Evolutionary conservation across 2,888 invertebrate genomes (phyloP).

Genomic region (Tetropium fuscum): DNA sequence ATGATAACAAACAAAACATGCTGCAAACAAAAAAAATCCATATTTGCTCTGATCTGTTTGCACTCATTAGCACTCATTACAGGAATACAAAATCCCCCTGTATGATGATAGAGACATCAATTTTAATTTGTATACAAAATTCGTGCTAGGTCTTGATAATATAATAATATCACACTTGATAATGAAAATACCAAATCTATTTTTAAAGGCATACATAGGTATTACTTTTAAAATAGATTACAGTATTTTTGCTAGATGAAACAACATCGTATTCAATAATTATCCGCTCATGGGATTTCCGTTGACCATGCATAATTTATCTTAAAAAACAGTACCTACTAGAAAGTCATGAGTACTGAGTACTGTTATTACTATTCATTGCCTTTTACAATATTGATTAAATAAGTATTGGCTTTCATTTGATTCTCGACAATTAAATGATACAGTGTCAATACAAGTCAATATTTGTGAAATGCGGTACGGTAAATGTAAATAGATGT

Average conservation of each 20-base stretch:
- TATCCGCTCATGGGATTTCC: neutral
- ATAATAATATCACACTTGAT: too few species aligned
- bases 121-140: too few species aligned
- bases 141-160: too few species aligned
- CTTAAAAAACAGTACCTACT: neutral
- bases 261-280: neutral
- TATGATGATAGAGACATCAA: too few species aligned
- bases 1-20: too few species aligned
- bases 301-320: neutral
- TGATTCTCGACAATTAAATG: conserved; percentile 20
- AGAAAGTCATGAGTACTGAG: conserved; percentile 2
- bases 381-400: conserved; percentile 1
- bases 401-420: conserved; percentile 7
- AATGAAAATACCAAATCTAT: too few species aligned
- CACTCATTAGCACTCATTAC: too few species aligned
- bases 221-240: too few species aligned
- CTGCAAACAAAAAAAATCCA: too few species aligned
- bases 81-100: too few species aligned
- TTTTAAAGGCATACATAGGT: too few species aligned
- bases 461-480: conserved; percentile 4
- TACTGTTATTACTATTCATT: neutral
- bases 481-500: conserved; percentile 5
- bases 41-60: too few species aligned
- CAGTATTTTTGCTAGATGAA: neutral
- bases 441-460: conserved; percentile 6